These are phyloP conservation scores for Seriola aureovittata DNA, from an alignment of 2,113 vertebrate genomes.

Conservation along the genomic window DNA sequence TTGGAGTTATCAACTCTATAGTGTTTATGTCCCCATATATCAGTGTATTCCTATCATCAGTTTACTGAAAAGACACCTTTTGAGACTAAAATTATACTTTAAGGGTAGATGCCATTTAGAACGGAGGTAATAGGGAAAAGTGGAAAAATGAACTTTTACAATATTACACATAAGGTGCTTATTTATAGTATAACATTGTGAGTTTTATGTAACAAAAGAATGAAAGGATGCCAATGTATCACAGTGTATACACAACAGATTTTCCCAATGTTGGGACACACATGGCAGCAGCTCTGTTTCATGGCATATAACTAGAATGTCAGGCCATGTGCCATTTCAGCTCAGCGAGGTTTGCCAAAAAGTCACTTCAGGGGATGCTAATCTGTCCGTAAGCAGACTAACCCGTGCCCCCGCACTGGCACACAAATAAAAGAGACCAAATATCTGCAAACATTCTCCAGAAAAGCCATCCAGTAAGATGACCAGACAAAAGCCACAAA, in stretches of 20 bases:
- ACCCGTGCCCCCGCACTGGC: conserved; percentile 32
- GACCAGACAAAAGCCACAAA: not conserved
- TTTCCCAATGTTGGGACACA: conserved; percentile 15
- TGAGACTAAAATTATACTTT: too few species aligned
- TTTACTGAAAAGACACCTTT: not conserved
- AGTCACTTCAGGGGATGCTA: conserved; percentile 51
- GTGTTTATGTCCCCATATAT: too few species aligned
- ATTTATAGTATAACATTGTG: not conserved
- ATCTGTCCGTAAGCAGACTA: conserved; percentile 54
- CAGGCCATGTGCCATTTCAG: conserved; percentile 45
- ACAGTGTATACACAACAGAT: not conserved
- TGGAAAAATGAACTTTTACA: too few species aligned
- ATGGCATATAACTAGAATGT: conserved; percentile 17
- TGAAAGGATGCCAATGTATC: not conserved
- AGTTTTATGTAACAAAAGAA: not conserved
- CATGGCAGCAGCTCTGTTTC: conserved; percentile 22
- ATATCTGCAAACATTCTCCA: conserved; percentile 33
- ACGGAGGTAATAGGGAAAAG: too few species aligned
- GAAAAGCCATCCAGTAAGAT: not conserved
- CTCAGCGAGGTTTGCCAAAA: conserved; percentile 46
- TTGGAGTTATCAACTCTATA: too few species aligned
- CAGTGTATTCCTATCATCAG: not conserved
- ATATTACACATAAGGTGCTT: too few species aligned
- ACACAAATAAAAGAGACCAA: conserved; percentile 4
- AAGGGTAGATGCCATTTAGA: too few species aligned